Conservation (phyloP, 2,797 vertebrate species). For the Pseudomugil tenellus region DNA sequence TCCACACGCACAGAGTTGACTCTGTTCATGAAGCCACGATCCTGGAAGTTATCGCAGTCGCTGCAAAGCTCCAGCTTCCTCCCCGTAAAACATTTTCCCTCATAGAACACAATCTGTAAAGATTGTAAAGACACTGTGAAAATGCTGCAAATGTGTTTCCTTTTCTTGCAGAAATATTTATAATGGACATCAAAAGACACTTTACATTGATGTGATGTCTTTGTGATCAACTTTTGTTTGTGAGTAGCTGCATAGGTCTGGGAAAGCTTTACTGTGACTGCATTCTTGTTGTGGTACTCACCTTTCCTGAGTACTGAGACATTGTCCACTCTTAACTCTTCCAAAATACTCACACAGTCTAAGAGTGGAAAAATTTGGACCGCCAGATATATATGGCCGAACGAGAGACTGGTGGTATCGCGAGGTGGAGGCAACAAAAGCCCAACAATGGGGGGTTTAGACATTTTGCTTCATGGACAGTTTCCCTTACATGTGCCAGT, state of each 20-base stretch:
- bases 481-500: conserved; percentile 79
- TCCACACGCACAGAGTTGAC: conserved; percentile 92
- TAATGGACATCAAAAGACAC: neutral
- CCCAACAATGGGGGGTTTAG: conserved; percentile 83
- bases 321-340: conserved; percentile 77
- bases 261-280: conserved; percentile 18
- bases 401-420: conserved; percentile 44
- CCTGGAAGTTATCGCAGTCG: conserved; percentile 93
- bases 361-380: conserved; percentile 69
- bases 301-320: conserved; percentile 93
- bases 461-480: conserved; percentile 87
- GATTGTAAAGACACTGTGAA: conserved; percentile 3
- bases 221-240: conserved; percentile 29
- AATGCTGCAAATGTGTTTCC: neutral
- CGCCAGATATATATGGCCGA: conserved; percentile 82
- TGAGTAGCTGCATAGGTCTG: conserved; percentile 21
- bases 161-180: conserved; percentile 1
- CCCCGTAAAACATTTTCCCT: conserved; percentile 93
- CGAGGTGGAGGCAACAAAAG: conserved; percentile 76
- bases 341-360: conserved; percentile 74
- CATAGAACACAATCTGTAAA: conserved; percentile 89
- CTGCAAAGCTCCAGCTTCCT: conserved; percentile 88
- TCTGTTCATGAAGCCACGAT: conserved; percentile 89
- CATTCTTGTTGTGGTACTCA: conserved; percentile 77
- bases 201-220: conserved; percentile 2